Evolutionary conservation across 2,797 vertebrate genomes (phyloP).

Genomic region (Phrynocephalus guinanensis): DNA sequence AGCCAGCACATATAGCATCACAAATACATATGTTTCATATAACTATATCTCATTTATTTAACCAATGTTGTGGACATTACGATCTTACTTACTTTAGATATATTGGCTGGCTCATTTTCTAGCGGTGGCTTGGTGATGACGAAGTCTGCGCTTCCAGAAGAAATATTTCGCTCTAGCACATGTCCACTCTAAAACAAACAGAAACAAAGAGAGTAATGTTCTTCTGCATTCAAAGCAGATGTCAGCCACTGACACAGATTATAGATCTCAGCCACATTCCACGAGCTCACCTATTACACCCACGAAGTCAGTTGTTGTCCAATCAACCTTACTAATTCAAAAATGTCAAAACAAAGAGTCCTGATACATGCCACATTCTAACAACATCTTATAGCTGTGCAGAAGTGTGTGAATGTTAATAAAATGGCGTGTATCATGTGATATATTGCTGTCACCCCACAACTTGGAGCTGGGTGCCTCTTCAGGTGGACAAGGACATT

Average conservation of each 20-base stretch:
- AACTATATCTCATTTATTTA: background rate
- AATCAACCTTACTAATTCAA: background rate
- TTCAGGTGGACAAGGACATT: background rate
- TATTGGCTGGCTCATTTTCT: conserved; percentile 72
- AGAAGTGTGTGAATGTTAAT: background rate
- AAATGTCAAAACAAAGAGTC: background rate
- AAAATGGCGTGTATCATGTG: background rate
- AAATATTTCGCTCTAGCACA: conserved; percentile 79
- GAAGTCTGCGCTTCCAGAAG: conserved; percentile 76
- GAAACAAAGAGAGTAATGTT: conserved; percentile 36
- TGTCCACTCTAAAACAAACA: conserved; percentile 71
- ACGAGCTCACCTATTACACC: conserved; percentile 23
- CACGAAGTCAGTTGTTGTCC: background rate
- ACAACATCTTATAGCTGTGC: background rate
- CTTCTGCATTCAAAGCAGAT: background rate
- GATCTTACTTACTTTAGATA: conserved; percentile 76
- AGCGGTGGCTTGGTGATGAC: conserved; percentile 77
- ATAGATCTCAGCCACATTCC: background rate
- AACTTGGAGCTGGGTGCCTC: conserved; percentile 13
- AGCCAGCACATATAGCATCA: background rate
- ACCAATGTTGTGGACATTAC: background rate
- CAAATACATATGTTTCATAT: background rate
- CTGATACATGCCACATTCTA: background rate
- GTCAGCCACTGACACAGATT: background rate
- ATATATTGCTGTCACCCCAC: background rate